Conservation (phyloP, 1,140 invertebrate species). For the Brachionus asplanchnoidis region DNA sequence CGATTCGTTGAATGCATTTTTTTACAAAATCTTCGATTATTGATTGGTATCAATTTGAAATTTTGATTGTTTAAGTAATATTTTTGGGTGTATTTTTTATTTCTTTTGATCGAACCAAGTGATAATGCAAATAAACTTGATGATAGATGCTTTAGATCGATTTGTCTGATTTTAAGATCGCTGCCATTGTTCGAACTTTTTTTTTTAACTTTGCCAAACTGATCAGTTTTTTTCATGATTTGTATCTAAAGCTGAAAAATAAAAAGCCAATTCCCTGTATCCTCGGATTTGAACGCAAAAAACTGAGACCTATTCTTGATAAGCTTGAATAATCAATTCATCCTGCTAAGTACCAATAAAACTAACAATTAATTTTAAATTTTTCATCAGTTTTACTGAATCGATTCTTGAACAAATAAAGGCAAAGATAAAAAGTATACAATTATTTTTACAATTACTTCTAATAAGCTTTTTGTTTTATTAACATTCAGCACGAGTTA, state of each 20-base stretch:
- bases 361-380: not conserved
- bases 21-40: not conserved
- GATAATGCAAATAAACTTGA: not conserved
- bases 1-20: not conserved
- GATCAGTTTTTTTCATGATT: not conserved
- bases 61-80: not conserved
- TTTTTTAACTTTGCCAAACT: not conserved
- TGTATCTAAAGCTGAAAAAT: not conserved
- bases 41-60: not conserved
- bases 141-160: not conserved
- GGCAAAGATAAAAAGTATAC: not conserved
- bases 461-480: constrained; percentile 25
- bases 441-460: not conserved
- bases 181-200: not conserved
- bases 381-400: not conserved
- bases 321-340: not conserved
- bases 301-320: not conserved
- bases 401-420: not conserved
- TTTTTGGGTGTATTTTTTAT: not conserved
- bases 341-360: not conserved
- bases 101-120: not conserved
- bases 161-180: not conserved
- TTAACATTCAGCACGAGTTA: not conserved
- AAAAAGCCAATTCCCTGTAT: not conserved
- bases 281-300: not conserved